Percentiles rank a stretch among this genome's conserved stretches.
phyloP scores from a whole-genome alignment of 2,797 vertebrate genomes.

The Enteromius radiatus region DNA sequence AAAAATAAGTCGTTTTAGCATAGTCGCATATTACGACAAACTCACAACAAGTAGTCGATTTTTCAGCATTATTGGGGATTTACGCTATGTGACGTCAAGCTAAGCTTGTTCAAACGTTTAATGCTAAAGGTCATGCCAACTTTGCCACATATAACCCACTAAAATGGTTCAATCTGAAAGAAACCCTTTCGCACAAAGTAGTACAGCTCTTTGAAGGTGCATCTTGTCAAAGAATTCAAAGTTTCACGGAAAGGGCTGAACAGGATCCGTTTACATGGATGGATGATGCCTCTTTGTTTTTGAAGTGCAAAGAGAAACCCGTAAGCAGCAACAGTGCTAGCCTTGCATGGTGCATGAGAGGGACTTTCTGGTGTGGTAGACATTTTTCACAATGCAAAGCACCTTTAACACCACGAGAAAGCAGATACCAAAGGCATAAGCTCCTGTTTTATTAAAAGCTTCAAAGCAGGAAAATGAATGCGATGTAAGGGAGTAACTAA shows the following conservation, averaged over 20 bases:
- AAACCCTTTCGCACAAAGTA: background rate
- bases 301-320: constrained; percentile 43
- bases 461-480: constrained; percentile 13
- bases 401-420: background rate
- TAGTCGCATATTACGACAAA: constrained; percentile 62
- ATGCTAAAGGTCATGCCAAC: background rate
- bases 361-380: constrained; percentile 34
- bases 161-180: constrained; percentile 6
- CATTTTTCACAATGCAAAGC: constrained; percentile 5
- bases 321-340: constrained; percentile 6
- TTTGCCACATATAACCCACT: background rate
- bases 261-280: constrained; percentile 8
- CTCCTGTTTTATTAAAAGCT: background rate
- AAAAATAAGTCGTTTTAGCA: constrained; percentile 68
- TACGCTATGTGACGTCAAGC: background rate
- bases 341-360: constrained; percentile 21
- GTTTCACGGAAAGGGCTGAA: background rate
- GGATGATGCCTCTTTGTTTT: constrained; percentile 33
- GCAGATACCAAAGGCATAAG: background rate
- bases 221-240: background rate
- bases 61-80: background rate
- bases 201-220: constrained; percentile 18
- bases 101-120: background rate
- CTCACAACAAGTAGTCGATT: constrained; percentile 62
- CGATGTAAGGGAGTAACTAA: constrained; percentile 40